phyloP scores from a whole-genome alignment of 2,797 vertebrate genomes.

The Myotis vivesi region DNA sequence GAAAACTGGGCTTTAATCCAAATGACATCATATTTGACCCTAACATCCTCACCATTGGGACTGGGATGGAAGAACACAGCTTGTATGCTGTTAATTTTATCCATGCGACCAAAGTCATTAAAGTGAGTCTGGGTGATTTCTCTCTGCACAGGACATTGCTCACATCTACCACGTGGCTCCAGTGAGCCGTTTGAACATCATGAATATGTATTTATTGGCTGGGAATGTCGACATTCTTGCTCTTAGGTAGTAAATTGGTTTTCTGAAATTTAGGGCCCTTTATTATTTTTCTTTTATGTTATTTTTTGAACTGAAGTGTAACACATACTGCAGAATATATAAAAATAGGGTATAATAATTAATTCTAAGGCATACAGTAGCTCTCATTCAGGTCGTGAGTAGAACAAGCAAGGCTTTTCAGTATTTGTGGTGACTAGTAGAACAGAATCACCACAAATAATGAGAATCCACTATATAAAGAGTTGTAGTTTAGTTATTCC shows the following conservation, averaged over 20 bases:
- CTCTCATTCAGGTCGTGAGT: not conserved
- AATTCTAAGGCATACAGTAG: not conserved
- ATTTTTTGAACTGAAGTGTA: slow-evolving; percentile 30
- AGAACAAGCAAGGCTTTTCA: not conserved
- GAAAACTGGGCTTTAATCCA: slow-evolving; percentile 90
- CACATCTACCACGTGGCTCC: not conserved
- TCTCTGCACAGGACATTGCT: not conserved
- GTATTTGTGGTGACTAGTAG: not conserved
- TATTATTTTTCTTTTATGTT: not conserved
- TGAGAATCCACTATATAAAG: not conserved
- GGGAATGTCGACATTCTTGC: not conserved
- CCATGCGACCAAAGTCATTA: slow-evolving; percentile 90
- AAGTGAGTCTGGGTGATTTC: slow-evolving; percentile 85
- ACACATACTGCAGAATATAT: not conserved
- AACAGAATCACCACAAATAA: not conserved
- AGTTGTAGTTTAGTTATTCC: not conserved
- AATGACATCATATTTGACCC: slow-evolving; percentile 99
- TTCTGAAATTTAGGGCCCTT: slow-evolving; percentile 18
- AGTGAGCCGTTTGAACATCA: not conserved
- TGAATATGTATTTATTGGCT: not conserved
- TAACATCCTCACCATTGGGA: slow-evolving; percentile 98
- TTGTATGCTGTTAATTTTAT: slow-evolving; percentile 94
- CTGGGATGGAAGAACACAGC: slow-evolving; percentile 97
- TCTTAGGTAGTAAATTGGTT: not conserved
- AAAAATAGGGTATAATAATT: not conserved